Conservation (phyloP, 2,113 vertebrate genomes). For the Gobio gobio region DNA sequence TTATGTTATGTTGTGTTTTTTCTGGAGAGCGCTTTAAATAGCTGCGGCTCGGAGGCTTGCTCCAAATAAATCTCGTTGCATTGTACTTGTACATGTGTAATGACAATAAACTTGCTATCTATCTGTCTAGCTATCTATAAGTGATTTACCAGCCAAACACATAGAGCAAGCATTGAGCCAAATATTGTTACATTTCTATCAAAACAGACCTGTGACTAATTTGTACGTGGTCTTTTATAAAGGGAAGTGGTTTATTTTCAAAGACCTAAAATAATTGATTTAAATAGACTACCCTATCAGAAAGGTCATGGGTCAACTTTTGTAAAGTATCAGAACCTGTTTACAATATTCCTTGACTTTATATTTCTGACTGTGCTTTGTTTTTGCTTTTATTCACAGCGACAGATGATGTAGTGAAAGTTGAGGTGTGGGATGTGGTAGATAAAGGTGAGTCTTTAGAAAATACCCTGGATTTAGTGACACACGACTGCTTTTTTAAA, state of each 20-base stretch:
- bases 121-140: too few species aligned
- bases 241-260: background rate
- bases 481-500: background rate
- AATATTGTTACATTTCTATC: background rate
- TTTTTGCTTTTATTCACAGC: conserved; percentile 68
- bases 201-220: background rate
- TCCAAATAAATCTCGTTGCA: too few species aligned
- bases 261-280: background rate
- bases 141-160: background rate
- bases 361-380: background rate
- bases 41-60: too few species aligned
- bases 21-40: too few species aligned
- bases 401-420: conserved; percentile 88
- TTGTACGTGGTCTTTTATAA: background rate
- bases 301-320: background rate
- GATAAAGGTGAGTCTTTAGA: conserved; percentile 81
- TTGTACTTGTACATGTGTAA: too few species aligned
- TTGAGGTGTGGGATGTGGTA: conserved; percentile 90
- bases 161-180: background rate
- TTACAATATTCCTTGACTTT: background rate
- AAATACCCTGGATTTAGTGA: background rate
- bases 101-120: too few species aligned
- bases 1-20: too few species aligned
- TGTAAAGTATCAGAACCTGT: background rate
- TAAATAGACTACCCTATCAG: background rate